Percentiles rank a stretch among this genome's conserved stretches.
phyloP scores from a whole-genome alignment of 1,140 invertebrate species.

The Drosophila teissieri region DNA sequence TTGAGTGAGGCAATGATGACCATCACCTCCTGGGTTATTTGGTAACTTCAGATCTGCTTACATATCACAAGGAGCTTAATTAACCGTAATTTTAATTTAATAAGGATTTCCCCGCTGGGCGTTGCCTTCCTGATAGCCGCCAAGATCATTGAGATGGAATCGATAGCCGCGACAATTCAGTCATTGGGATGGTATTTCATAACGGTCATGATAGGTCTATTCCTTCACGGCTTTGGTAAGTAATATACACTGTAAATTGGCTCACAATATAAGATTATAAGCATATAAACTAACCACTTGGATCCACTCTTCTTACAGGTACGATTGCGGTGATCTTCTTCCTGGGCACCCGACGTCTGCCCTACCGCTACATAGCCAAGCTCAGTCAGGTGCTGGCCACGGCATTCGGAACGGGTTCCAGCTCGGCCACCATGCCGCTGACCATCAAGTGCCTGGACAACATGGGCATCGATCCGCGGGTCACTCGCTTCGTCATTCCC shows the following conservation, averaged over 20 bases:
- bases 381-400: slow-evolving; percentile 95
- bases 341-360: slow-evolving; percentile 90
- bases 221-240: slow-evolving; percentile 92
- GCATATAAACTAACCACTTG: too few relatives aligned
- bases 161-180: slow-evolving; percentile 92
- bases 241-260: background rate
- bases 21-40: slow-evolving; percentile 94
- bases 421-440: slow-evolving; percentile 95
- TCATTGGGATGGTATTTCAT: slow-evolving; percentile 95
- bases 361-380: slow-evolving; percentile 92
- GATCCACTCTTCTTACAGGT: slow-evolving; percentile 73
- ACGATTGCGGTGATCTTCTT: slow-evolving; percentile 94
- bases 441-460: slow-evolving; percentile 96
- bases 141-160: slow-evolving; percentile 95
- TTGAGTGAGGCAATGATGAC: slow-evolving; percentile 94
- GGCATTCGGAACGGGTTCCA: slow-evolving; percentile 97
- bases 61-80: background rate
- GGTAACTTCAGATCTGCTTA: slow-evolving; percentile 85
- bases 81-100: background rate
- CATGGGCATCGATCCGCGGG: slow-evolving; percentile 94
- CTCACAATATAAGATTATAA: too few relatives aligned
- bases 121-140: slow-evolving; percentile 95
- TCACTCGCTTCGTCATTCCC: slow-evolving; percentile 97
- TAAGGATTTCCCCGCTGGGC: slow-evolving; percentile 95
- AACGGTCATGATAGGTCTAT: slow-evolving; percentile 94